phyloP scores from a whole-genome alignment of 2,113 vertebrate genomes.

The Brachypteracias leptosomus region DNA sequence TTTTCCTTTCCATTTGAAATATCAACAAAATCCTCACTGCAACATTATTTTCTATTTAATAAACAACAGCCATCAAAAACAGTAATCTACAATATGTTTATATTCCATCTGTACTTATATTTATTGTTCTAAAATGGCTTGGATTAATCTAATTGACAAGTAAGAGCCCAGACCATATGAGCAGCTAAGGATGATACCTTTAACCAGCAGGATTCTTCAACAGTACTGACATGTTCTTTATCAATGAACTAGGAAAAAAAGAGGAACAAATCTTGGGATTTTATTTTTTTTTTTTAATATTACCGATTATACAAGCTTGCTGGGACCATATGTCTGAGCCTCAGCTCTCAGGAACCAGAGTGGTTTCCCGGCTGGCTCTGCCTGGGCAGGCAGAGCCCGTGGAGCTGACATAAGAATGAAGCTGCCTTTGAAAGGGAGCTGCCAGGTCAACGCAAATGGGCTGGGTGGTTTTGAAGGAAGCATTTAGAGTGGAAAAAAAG shows the following conservation, averaged over 20 bases:
- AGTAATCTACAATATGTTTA: conserved; percentile 51
- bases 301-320: neutral
- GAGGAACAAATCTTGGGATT: neutral
- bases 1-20: conserved; percentile 21
- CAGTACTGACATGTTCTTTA: neutral
- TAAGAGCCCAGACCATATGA: conserved; percentile 41
- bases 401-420: neutral
- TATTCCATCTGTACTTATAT: conserved; percentile 61
- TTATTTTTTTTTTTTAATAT: neutral
- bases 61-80: conserved; percentile 8
- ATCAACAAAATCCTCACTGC: neutral
- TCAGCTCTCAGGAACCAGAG: neutral
- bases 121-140: conserved; percentile 61
- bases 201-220: conserved; percentile 42
- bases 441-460: conserved; percentile 21
- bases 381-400: neutral
- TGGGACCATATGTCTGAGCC: conserved; percentile 34
- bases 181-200: conserved; percentile 56
- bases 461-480: neutral
- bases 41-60: conserved; percentile 34
- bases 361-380: neutral
- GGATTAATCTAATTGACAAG: conserved; percentile 57
- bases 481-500: neutral
- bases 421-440: neutral
- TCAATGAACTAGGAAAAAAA: conserved; percentile 9